These are phyloP conservation scores for Steinernema khuongi DNA, from an alignment of 1,140 invertebrate species.

Conservation along the genomic window DNA sequence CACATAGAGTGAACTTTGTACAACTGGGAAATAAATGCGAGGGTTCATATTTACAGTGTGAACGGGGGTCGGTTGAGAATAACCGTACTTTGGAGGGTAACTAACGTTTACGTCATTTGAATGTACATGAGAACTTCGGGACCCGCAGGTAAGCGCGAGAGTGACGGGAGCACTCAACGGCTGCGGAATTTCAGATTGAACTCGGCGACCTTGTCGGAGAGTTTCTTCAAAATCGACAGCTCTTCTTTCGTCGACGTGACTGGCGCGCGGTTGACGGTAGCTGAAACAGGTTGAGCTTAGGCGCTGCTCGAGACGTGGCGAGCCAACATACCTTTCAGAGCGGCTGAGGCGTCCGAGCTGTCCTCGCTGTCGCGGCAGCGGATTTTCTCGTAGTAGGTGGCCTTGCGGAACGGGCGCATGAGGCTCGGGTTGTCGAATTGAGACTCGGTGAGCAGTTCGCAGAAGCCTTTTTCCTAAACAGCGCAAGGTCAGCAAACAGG, in stretches of 20 bases:
- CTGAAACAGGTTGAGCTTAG: constrained; percentile 12
- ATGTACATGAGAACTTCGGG: constrained; percentile 12
- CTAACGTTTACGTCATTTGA: background rate
- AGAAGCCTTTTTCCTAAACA: constrained; percentile 44
- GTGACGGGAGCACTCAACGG: background rate
- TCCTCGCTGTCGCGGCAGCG: constrained; percentile 42
- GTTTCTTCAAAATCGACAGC: constrained; percentile 7
- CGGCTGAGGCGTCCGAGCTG: constrained; percentile 21
- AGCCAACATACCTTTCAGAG: background rate
- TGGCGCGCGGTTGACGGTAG: background rate
- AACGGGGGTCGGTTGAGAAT: background rate
- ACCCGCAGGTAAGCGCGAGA: background rate
- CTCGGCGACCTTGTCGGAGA: constrained; percentile 14
- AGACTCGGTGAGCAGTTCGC: constrained; percentile 50
- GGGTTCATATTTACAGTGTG: background rate
- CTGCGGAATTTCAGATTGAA: constrained; percentile 7
- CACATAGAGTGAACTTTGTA: background rate
- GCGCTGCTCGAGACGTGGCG: background rate
- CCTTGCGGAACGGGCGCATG: constrained; percentile 55
- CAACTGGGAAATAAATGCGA: background rate
- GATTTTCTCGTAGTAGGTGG: constrained; percentile 57
- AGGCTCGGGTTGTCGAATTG: constrained; percentile 56
- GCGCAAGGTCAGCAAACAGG: too few species aligned
- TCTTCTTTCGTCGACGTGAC: constrained; percentile 1
- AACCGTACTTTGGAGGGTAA: background rate